A percentile compares a stretch with the other conserved stretches of the same genome.
These are phyloP conservation scores for Leistus spinibarbis DNA, from an alignment of 2,888 invertebrate genomes.

Conservation along the genomic window DNA sequence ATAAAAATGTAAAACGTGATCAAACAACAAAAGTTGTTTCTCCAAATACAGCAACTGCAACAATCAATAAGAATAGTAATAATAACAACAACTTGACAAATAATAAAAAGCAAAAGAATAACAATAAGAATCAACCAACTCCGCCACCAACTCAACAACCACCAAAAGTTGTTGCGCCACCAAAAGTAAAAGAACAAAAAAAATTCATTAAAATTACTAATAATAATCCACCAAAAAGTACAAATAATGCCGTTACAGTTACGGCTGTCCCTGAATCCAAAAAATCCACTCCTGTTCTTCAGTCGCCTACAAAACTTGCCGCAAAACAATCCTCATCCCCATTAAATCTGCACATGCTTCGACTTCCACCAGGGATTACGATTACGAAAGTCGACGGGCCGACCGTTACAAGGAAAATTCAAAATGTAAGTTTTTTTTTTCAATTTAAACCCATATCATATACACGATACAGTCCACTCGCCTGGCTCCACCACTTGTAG, in stretches of 20 bases:
- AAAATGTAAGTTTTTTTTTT: conserved; percentile 27
- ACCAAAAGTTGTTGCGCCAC: conserved; percentile 23
- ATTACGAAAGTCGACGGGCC: conserved; percentile 60
- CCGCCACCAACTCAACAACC: conserved; percentile 33
- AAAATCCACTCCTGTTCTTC: conserved; percentile 43
- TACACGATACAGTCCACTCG: no score
- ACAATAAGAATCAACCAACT: not conserved
- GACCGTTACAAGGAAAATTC: conserved; percentile 49
- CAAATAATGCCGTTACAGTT: conserved; percentile 5
- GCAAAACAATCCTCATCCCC: conserved; percentile 40
- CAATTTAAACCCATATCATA: no score
- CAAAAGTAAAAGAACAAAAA: not conserved
- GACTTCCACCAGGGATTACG: conserved; percentile 55
- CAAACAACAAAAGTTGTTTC: conserved; percentile 32
- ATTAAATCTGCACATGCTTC: conserved; percentile 52
- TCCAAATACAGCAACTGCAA: not conserved
- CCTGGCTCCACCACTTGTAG: no score
- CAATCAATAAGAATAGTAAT: conserved; percentile 13
- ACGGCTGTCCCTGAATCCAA: conserved; percentile 25
- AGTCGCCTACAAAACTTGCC: conserved; percentile 47
- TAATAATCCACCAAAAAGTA: conserved; percentile 19
- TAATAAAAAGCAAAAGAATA: not conserved
- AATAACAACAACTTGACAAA: conserved; percentile 15
- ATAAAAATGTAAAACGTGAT: conserved; percentile 41
- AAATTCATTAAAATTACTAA: not conserved